Base-by-base conservation (phyloP, 2,797 vertebrate genomes). In the Artibeus jamaicensis region DNA sequence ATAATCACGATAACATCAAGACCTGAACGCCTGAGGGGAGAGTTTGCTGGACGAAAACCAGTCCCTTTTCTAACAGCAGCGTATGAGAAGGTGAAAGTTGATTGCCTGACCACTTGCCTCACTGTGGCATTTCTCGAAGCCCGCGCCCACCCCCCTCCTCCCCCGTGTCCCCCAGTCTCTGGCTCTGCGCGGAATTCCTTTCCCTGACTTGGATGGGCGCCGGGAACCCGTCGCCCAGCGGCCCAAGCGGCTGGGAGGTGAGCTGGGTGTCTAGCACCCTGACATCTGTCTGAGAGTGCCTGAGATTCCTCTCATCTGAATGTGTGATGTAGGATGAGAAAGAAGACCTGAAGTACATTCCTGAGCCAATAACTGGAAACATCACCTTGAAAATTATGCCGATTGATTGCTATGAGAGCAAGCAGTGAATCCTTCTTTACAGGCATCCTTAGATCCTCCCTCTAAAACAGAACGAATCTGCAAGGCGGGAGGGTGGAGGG, bases 41-140 rank as follows among this genome's bases (percentile, higher is more conserved):
- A 76, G 68, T 79, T 62, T 67, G 46, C 44, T 46, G 92, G 93
- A 96, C 22, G 55, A 93, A 97, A 97, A 76, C 44, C 88, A 96
- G 93, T 59, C 24, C 59, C 74, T 79, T 94, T 82, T 2, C 87
- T 34, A 83, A 82, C 11, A 79, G 85, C 78, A 67, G 85, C 76
- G 73, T 32, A 6, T 1, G 46, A 71, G 53, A 87, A 92, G 88
- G 94, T 94, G 90, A 90, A 91, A 86, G 87, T 59, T 83, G 84
- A 86, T 76, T 57, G 91, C 77, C 65, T 71, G 92, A 46, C 73
- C 71, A n/a, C 50, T 93, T 16, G 39, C 67, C 62, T 57, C 8
- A 1, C 46, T 14, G 0, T 21, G 15, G 32, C 44, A 6, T 53
- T 24, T 67, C 39, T 39, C 67, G 8, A 15, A 68, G 42, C 57